phyloP scores from a whole-genome alignment of 2,888 invertebrate species.

The Entomobrya proxima region DNA sequence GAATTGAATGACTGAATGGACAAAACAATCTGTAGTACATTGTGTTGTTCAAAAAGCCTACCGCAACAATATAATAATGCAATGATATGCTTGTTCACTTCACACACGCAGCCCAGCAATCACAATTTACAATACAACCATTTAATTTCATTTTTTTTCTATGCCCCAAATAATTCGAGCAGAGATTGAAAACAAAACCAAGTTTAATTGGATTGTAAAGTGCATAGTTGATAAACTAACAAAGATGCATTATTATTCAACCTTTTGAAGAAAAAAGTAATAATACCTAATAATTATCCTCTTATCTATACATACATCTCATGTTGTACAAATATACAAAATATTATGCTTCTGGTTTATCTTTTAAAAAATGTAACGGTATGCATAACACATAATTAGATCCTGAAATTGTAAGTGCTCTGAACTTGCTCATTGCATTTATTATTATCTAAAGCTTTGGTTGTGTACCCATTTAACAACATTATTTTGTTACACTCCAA shows the following conservation, averaged over 20 bases:
- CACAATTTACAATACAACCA: too few relatives aligned
- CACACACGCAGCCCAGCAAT: too few relatives aligned
- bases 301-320: not conserved
- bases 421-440: conserved; percentile 19
- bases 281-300: not conserved
- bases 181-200: not conserved
- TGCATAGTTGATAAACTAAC: too few relatives aligned
- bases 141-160: not conserved
- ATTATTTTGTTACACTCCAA: conserved; percentile 40
- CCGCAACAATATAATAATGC: conserved; percentile 22
- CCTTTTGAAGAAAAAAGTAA: not conserved
- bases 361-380: not conserved
- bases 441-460: not conserved
- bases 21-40: too few relatives aligned
- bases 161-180: conserved; percentile 24
- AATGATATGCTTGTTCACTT: too few relatives aligned
- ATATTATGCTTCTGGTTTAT: not conserved
- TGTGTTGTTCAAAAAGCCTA: conserved; percentile 4
- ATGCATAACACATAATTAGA: not conserved
- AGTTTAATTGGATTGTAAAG: conserved; percentile 5
- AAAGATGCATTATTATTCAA: not conserved
- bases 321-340: too few relatives aligned
- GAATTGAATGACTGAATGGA: conserved; percentile 13
- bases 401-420: conserved; percentile 1
- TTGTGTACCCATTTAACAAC: not conserved